Conservation (phyloP, 2,113 vertebrate genomes). For the Coreoperca whiteheadi region DNA sequence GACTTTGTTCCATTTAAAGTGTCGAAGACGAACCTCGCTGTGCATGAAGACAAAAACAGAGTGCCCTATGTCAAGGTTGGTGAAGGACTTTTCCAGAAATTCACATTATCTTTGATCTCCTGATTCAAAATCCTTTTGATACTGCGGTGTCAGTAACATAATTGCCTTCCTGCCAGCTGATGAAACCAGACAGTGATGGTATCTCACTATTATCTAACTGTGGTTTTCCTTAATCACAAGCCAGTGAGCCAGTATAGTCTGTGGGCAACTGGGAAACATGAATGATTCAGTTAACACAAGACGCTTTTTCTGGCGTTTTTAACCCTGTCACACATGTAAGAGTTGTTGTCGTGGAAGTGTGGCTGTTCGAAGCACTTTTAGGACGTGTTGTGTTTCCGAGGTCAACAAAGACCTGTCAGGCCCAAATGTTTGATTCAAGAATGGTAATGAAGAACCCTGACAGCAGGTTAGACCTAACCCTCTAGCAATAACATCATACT, state of each 20-base stretch:
- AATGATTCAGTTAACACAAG: neutral
- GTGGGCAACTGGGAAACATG: neutral
- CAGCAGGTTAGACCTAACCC: too few species aligned
- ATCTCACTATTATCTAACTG: neutral
- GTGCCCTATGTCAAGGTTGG: conserved; percentile 96
- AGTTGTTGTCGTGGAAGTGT: too few species aligned
- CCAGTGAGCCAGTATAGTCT: neutral
- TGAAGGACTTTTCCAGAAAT: neutral
- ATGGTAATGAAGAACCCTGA: too few species aligned
- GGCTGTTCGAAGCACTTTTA: too few species aligned
- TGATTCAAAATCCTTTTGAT: neutral
- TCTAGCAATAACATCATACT: too few species aligned
- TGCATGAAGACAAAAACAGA: conserved; percentile 98
- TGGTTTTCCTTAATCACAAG: neutral
- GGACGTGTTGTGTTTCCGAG: too few species aligned
- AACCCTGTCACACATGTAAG: too few species aligned
- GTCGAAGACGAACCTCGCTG: conserved; percentile 97
- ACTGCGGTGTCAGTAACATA: neutral
- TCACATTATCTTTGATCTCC: neutral
- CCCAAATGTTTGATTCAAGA: too few species aligned
- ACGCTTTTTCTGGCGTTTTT: too few species aligned
- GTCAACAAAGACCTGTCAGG: too few species aligned
- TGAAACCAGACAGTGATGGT: neutral
- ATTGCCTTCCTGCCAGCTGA: neutral
- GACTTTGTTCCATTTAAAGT: conserved; percentile 79